Conservation (phyloP, 1,140 invertebrate species). For the Pseudomyrmex concolor region DNA sequence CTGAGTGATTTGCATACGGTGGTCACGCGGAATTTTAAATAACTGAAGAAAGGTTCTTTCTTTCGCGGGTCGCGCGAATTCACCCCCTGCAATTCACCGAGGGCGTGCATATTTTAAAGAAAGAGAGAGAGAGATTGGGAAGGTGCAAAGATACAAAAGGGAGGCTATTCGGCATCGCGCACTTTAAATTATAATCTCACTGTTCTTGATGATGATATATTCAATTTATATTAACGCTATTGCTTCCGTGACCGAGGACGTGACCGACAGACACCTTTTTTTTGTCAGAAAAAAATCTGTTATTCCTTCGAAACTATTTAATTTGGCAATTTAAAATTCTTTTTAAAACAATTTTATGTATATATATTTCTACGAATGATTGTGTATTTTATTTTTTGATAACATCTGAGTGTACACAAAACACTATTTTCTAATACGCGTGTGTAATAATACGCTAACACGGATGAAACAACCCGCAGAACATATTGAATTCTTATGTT, state of each 20-base stretch:
- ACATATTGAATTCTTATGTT: no score
- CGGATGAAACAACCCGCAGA: no score
- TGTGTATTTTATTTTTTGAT: no score
- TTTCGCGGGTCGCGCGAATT: conserved; percentile 60
- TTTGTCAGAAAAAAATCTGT: neutral
- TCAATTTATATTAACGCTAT: conserved; percentile 28
- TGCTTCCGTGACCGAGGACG: neutral
- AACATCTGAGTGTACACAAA: no score
- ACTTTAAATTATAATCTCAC: conserved; percentile 37
- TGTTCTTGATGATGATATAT: conserved; percentile 20
- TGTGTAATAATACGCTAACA: no score
- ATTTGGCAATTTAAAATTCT: neutral
- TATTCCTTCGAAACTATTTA: neutral
- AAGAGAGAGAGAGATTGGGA: neutral
- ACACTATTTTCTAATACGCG: no score
- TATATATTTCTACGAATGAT: no score
- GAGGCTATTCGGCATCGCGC: conserved; percentile 1
- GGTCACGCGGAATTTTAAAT: conserved; percentile 74
- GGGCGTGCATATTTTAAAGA: conserved; percentile 46
- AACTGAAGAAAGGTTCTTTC: conserved; percentile 64
- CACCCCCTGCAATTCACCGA: conserved; percentile 25
- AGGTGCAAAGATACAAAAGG: conserved; percentile 21
- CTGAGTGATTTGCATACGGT: conserved; percentile 68
- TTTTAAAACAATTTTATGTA: neutral
- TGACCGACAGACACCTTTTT: neutral